These are phyloP conservation scores for Urocyon cinereoargenteus DNA, from an alignment of 2,797 vertebrate genomes.

Conservation along the genomic window DNA sequence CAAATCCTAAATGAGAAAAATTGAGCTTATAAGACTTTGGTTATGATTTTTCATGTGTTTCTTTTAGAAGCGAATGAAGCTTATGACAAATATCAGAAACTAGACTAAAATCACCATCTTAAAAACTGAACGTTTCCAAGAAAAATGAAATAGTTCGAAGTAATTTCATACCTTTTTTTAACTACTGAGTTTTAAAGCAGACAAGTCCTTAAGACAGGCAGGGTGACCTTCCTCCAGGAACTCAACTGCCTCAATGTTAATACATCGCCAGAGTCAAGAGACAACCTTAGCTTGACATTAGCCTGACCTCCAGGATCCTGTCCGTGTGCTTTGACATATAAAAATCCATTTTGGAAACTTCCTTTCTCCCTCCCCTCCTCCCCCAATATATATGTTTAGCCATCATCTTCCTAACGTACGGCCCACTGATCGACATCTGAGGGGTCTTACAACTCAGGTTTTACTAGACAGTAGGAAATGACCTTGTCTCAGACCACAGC, in stretches of 20 bases:
- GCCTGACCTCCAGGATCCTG: neutral
- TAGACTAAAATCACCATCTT: neutral
- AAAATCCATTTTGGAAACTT: neutral
- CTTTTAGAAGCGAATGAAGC: neutral
- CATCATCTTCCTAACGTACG: neutral
- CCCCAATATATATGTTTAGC: neutral
- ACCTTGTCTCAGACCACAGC: neutral
- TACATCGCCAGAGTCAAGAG: neutral
- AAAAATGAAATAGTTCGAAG: conserved; percentile 5
- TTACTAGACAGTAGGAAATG: neutral
- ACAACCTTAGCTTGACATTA: neutral
- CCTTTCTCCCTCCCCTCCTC: neutral
- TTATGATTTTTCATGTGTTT: neutral
- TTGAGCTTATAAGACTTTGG: neutral
- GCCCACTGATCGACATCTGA: neutral
- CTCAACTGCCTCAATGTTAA: neutral
- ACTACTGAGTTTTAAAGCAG: conserved; percentile 36
- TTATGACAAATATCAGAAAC: conserved; percentile 39
- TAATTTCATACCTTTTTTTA: neutral
- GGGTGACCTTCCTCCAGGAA: neutral
- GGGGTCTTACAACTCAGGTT: neutral
- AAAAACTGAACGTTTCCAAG: neutral
- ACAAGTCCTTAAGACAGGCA: neutral
- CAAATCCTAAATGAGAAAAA: neutral
- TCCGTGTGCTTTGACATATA: neutral